Evolutionary conservation across 2,888 invertebrate genomes (phyloP).

Genomic region (Rhamnusium bicolor): DNA sequence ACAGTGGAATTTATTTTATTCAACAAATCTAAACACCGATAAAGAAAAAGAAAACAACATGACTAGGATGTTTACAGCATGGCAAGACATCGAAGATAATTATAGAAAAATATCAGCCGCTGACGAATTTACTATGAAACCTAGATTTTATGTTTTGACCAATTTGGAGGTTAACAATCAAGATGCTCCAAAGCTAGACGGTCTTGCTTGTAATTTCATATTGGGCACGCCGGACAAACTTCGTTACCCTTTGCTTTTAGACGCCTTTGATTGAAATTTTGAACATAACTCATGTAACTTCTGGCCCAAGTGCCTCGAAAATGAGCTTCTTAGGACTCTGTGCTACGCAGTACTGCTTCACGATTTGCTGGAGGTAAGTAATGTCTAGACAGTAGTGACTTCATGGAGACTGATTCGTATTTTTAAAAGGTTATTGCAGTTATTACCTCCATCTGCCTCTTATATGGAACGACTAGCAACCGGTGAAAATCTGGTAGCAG

Average conservation of each 20-base stretch:
- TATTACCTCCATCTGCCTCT: conserved; percentile 91
- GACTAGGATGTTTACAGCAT: conserved; percentile 79
- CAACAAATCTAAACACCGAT: conserved; percentile 76
- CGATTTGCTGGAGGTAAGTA: conserved; percentile 84
- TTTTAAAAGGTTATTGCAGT: conserved; percentile 80
- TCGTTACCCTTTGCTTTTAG: conserved; percentile 89
- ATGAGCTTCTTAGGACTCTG: conserved; percentile 79
- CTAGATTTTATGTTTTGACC: conserved; percentile 92
- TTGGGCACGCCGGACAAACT: conserved; percentile 93
- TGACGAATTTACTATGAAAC: conserved; percentile 83
- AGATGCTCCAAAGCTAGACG: conserved; percentile 94
- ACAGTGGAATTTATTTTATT: conserved; percentile 86
- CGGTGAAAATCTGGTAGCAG: conserved; percentile 78
- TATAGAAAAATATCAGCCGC: conserved; percentile 77
- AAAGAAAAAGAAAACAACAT: conserved; percentile 74
- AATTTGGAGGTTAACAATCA: conserved; percentile 81
- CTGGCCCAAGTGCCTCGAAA: conserved; percentile 66
- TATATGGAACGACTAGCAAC: conserved; percentile 87
- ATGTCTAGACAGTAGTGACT: background rate
- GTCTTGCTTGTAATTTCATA: conserved; percentile 93
- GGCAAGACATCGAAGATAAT: conserved; percentile 85
- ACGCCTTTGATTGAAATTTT: conserved; percentile 89
- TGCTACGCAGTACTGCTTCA: conserved; percentile 93
- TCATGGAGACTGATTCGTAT: conserved; percentile 31
- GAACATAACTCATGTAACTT: conserved; percentile 82